These are phyloP conservation scores for Osedax frankpressi DNA, from an alignment of 2,888 invertebrate species.

Conservation along the genomic window DNA sequence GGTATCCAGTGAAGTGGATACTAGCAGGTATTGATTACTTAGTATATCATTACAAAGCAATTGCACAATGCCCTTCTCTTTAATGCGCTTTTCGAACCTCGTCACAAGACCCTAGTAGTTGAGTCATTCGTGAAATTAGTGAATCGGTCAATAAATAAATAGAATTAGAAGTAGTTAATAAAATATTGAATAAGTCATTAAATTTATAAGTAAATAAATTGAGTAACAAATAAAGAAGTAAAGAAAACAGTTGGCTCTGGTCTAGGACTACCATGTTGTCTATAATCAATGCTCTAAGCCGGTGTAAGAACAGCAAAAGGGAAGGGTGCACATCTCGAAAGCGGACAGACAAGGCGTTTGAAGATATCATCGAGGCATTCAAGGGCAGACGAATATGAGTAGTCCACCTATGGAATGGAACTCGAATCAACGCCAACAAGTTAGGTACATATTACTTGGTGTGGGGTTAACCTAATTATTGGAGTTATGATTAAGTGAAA, in stretches of 20 bases:
- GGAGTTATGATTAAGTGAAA: too few relatives aligned
- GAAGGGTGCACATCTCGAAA: conserved; percentile 45
- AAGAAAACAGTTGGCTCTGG: too few relatives aligned
- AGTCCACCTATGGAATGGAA: conserved; percentile 34
- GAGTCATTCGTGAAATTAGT: too few relatives aligned
- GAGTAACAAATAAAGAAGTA: too few relatives aligned
- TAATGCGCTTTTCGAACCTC: background rate
- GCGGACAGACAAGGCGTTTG: conserved; percentile 36
- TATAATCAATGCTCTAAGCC: conserved; percentile 37
- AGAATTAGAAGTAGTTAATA: too few relatives aligned
- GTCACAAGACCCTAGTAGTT: background rate
- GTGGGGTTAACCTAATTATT: too few relatives aligned
- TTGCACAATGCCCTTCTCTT: background rate
- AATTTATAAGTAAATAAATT: too few relatives aligned
- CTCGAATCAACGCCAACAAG: too few relatives aligned
- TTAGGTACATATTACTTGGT: too few relatives aligned
- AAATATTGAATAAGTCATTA: too few relatives aligned
- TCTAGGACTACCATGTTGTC: conserved; percentile 41
- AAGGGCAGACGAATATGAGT: conserved; percentile 40
- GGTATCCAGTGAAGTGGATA: background rate
- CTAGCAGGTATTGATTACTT: background rate
- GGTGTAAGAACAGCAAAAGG: conserved; percentile 42
- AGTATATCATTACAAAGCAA: background rate
- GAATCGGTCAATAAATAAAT: too few relatives aligned
- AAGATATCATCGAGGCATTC: conserved; percentile 33